These are phyloP conservation scores for Pseudochirops cupreus DNA, from an alignment of 2,797 vertebrate genomes.

Conservation along the genomic window DNA sequence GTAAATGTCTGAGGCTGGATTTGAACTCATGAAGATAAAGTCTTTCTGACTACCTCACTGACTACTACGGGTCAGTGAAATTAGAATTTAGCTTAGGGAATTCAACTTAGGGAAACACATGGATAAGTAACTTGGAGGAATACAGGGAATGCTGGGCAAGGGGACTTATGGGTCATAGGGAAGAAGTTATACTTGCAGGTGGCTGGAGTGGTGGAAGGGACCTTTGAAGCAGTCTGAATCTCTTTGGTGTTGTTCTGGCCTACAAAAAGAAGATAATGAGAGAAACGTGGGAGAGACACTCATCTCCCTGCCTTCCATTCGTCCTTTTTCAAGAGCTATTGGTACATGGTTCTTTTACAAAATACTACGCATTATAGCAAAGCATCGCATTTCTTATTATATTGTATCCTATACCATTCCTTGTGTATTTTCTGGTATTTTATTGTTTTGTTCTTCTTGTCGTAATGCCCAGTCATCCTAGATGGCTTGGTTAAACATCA, in stretches of 20 bases:
- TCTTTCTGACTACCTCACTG: no score
- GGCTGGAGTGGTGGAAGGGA: not conserved
- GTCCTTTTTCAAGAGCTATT: not conserved
- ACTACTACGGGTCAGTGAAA: no score
- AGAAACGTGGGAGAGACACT: not conserved
- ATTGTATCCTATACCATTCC: not conserved
- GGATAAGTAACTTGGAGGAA: no score
- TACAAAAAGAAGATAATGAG: not conserved
- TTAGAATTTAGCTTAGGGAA: no score
- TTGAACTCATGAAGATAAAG: no score
- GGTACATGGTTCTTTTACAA: not conserved
- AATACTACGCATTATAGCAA: not conserved
- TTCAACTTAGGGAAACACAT: no score
- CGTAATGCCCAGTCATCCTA: not conserved
- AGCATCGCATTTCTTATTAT: not conserved
- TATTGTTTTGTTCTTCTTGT: not conserved
- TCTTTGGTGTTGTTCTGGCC: not conserved
- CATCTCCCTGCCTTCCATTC: not conserved
- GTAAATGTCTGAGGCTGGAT: no score
- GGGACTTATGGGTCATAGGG: not conserved
- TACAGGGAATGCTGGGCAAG: not conserved
- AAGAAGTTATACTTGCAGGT: not conserved
- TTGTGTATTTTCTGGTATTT: not conserved
- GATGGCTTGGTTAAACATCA: not conserved
- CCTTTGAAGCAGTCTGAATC: not conserved